These are phyloP conservation scores for Pocota personata DNA, from an alignment of 2,888 invertebrate species.

Conservation along the genomic window DNA sequence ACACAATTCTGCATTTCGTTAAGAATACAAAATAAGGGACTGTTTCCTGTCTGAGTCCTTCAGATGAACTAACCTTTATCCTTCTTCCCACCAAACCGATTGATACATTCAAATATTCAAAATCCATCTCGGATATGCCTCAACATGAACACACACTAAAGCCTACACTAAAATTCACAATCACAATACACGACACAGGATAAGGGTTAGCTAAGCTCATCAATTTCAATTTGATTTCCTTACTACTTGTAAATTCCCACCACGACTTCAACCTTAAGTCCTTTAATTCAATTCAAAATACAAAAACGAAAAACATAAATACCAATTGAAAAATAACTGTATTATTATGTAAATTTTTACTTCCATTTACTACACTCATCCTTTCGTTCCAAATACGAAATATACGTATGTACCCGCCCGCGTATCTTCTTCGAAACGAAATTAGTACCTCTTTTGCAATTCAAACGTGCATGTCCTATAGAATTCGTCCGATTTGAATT, in stretches of 20 bases:
- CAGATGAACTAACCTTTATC: no score
- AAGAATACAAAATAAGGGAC: no score
- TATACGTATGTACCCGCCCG: neutral
- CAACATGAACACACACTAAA: no score
- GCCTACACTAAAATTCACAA: no score
- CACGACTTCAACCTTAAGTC: neutral
- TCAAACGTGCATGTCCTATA: neutral
- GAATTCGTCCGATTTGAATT: neutral
- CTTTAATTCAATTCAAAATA: neutral
- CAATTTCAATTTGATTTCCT: neutral
- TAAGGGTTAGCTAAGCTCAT: neutral
- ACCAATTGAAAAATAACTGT: slow-evolving; percentile 7
- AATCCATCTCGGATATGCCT: no score
- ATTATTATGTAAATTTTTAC: slow-evolving; percentile 14
- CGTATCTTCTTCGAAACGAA: neutral
- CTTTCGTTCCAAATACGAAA: neutral
- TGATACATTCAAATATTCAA: no score
- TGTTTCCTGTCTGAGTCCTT: no score
- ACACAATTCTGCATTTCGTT: no score
- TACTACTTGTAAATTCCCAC: neutral
- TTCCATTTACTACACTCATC: slow-evolving; percentile 7
- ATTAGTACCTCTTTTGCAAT: slow-evolving; percentile 13
- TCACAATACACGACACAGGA: no score
- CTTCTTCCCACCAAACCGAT: no score
- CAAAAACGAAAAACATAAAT: neutral